Evolutionary conservation across 2,113 vertebrate species (phyloP).

Genomic region (Neopipo cinnamomea): DNA sequence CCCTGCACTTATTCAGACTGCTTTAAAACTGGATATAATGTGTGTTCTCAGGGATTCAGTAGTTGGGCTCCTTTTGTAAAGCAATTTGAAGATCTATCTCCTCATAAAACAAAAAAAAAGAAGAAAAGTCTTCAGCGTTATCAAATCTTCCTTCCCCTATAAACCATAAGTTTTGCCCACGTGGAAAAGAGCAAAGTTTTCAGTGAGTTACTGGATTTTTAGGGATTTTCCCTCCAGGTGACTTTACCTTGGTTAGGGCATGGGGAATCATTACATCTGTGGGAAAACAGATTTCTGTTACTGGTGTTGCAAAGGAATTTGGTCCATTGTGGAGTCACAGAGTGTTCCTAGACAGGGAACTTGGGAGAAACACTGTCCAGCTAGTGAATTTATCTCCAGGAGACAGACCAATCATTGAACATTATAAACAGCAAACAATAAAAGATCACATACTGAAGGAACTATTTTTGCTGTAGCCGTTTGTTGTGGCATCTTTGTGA

Average conservation of each 20-base stretch:
- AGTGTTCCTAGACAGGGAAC: background rate
- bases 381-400: background rate
- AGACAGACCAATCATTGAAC: background rate
- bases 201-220: background rate
- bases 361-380: background rate
- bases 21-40: background rate
- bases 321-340: background rate
- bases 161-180: background rate
- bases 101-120: background rate
- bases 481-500: background rate
- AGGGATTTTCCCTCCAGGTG: background rate
- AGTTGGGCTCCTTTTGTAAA: background rate
- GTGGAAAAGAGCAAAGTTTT: background rate
- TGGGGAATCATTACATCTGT: background rate
- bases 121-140: background rate
- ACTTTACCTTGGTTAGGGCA: background rate
- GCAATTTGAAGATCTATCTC: background rate
- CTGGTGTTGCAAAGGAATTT: background rate
- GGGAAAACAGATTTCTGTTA: background rate
- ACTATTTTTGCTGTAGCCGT: background rate
- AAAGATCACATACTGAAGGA: background rate
- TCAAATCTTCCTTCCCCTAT: background rate
- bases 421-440: background rate
- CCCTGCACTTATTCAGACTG: background rate
- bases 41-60: background rate